Percentiles rank a stretch among this genome's conserved stretches.
Conservation (phyloP, 37 sponge, comb jelly and placozoan species). For the Dysidea cf. avara region DNA sequence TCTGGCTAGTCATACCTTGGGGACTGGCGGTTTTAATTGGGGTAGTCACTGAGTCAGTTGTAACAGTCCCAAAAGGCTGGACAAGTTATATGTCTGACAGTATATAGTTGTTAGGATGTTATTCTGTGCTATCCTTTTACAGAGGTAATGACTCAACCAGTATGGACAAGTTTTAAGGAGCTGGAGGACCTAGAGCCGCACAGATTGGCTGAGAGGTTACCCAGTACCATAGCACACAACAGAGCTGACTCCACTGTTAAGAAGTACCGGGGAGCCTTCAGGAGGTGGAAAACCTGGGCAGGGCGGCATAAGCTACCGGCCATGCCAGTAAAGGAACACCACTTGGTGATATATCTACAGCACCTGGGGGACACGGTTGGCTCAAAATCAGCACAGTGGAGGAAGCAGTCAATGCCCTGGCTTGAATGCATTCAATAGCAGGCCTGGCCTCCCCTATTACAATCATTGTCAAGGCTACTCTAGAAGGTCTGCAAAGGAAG, state of each 20-base stretch:
- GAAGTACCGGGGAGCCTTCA: slow-evolving; percentile 37
- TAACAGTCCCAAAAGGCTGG: too few relatives aligned
- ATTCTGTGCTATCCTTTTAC: too few relatives aligned
- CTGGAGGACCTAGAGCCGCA: slow-evolving; percentile 37
- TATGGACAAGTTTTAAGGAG: slow-evolving; percentile 5
- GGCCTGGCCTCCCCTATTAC: background rate
- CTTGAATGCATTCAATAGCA: slow-evolving; percentile 2
- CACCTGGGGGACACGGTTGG: slow-evolving; percentile 2
- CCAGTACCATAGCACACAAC: slow-evolving; percentile 7
- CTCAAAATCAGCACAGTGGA: background rate
- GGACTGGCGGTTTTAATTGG: too few relatives aligned
- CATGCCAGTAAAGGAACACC: background rate
- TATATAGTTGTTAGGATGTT: too few relatives aligned
- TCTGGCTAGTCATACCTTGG: too few relatives aligned
- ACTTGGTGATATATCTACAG: slow-evolving; percentile 1
- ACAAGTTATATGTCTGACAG: too few relatives aligned
- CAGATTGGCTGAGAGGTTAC: slow-evolving; percentile 4
- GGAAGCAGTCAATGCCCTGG: slow-evolving; percentile 5
- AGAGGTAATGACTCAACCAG: slow-evolving; percentile 12
- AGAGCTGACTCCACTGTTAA: slow-evolving; percentile 30
- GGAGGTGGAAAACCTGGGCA: slow-evolving; percentile 35
- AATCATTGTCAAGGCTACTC: background rate
- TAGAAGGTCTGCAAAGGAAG: slow-evolving; percentile 4
- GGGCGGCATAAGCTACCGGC: background rate
- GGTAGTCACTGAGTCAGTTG: too few relatives aligned